Conservation (phyloP, 2,888 invertebrate genomes). For the Pollenia angustigena region DNA sequence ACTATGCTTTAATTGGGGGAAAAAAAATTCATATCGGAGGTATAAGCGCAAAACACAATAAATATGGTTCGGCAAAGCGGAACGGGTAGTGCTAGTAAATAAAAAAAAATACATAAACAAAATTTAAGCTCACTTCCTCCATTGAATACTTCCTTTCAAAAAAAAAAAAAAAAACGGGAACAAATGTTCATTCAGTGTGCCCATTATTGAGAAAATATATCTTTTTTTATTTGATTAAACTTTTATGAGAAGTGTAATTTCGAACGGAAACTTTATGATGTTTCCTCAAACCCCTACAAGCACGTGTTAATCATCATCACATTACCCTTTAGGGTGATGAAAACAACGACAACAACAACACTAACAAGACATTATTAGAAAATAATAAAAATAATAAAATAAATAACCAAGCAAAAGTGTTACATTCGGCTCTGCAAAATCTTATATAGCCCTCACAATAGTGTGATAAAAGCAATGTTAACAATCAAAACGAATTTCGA, state of each 20-base stretch:
- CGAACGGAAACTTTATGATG: conserved; percentile 58
- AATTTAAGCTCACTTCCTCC: conserved; percentile 22
- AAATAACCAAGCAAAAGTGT: not conserved
- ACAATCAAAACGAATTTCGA: too few relatives aligned
- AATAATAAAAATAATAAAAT: conserved; percentile 38
- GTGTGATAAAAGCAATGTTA: too few relatives aligned
- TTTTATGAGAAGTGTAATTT: conserved; percentile 56
- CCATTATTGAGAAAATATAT: conserved; percentile 12
- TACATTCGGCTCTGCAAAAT: too few relatives aligned
- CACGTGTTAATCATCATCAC: conserved; percentile 54
- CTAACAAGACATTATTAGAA: not conserved
- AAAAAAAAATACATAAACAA: not conserved
- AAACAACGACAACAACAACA: conserved; percentile 41
- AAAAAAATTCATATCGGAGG: too few relatives aligned
- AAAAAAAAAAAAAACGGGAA: conserved; percentile 15
- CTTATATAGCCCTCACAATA: too few relatives aligned
- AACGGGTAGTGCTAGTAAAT: too few relatives aligned
- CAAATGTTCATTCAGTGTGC: conserved; percentile 5
- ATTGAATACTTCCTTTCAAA: conserved; percentile 2
- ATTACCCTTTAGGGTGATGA: conserved; percentile 44
- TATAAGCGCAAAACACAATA: too few relatives aligned
- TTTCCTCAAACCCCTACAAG: conserved; percentile 23
- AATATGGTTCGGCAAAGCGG: too few relatives aligned
- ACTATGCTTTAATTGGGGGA: too few relatives aligned
- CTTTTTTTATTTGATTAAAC: conserved; percentile 42